Evolutionary conservation across 2,113 vertebrate species (phyloP), one percentile per base, ranked within the genome.

Genomic region (Chlorocebus sabaeus): DNA sequence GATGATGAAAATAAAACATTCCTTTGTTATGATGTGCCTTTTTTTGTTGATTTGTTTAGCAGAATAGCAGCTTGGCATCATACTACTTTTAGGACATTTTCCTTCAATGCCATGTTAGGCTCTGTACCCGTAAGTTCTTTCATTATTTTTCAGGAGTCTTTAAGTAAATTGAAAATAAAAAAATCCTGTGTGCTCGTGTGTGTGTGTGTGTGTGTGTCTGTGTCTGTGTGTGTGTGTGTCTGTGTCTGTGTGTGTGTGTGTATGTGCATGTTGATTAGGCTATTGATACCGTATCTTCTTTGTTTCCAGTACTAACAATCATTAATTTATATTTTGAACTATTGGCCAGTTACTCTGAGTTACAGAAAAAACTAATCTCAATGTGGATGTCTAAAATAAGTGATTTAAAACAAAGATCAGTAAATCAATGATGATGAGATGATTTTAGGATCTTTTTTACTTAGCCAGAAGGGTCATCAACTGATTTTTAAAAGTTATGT

Each of bases 301-400:
- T 86, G 45, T 86, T 97, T 95, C 52, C 70, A 76, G 32, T 85
- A 50, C 52, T 91, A 52, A 72, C 79, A 38, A 45, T 82, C n/a
- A 86, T 27, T 79, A 84, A 91, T 94, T 94, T 93, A 2, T n/a
- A 64, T 96, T 95, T 95, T 78, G 67, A 98, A 48, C 55, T 95
- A 40, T 18, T 92, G 43, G 3, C 50, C 57, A 95, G 52, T 95
- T 85, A 90, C 40, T 93, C 45, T 57, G 32, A 64, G 40, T 32
- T 67, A 52, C 23, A 35, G n/a, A n/a, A 79, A 73, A 52, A 93
- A 30, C 5, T n/a, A 81, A 76, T 70, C 35, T 89, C 40, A 73
- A 18, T 82, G 22, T 83, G 40, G 8, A 59, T 86, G 22, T 90
- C 20, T 76, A 35, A 76, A 80, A n/a, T 91, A 95, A 73, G 3